Percentiles rank a stretch among this genome's conserved stretches.
These are phyloP conservation scores for Lasioglossum zephyrum DNA, from an alignment of 2,888 invertebrate genomes.

Conservation along the genomic window DNA sequence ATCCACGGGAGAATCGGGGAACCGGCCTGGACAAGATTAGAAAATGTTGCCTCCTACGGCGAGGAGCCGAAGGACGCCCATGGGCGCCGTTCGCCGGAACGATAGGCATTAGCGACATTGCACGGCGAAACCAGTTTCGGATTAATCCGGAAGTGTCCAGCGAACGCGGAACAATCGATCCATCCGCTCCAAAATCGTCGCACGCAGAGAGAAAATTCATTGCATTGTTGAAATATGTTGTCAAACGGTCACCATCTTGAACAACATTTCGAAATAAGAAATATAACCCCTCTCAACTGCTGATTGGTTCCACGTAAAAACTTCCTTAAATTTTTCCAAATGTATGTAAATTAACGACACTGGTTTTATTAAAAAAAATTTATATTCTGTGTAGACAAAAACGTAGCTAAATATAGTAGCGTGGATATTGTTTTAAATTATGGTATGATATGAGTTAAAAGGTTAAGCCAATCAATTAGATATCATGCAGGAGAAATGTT, in stretches of 20 bases:
- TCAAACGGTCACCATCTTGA: too few species aligned
- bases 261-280: neutral
- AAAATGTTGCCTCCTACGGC: neutral
- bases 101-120: conserved; percentile 26
- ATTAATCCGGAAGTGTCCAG: neutral
- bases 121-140: neutral
- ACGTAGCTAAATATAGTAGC: too few species aligned
- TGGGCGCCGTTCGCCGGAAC: conserved; percentile 22
- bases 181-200: neutral
- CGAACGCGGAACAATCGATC: neutral
- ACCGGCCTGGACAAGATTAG: conserved; percentile 8
- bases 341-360: neutral
- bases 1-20: conserved; percentile 37
- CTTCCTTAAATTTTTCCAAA: neutral
- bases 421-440: too few species aligned
- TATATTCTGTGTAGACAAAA: too few species aligned
- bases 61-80: neutral
- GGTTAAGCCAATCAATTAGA: neutral
- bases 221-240: neutral
- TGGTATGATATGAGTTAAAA: neutral
- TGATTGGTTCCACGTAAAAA: neutral
- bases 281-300: neutral
- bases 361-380: too few species aligned
- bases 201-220: neutral
- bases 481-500: neutral